Evolutionary conservation across 2,113 vertebrate species (phyloP).

Genomic region (Lampris incognitus): DNA sequence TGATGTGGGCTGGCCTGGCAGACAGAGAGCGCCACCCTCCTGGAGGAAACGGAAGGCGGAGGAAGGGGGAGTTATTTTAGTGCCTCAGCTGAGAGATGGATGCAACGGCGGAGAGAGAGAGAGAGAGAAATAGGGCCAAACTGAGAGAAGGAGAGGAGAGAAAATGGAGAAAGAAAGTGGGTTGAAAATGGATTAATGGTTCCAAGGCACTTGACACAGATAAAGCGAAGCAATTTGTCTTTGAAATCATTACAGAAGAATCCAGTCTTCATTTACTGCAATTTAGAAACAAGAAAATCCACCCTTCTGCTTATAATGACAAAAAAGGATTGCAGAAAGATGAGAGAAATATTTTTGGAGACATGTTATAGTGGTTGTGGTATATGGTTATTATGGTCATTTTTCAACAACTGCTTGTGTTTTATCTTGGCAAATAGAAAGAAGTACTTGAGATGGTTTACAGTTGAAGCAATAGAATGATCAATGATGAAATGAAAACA

Average conservation of each 20-base stretch:
- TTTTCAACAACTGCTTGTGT: constrained; percentile 60
- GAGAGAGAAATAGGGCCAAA: not conserved
- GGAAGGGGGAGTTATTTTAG: too few species aligned
- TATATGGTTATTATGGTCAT: constrained; percentile 25
- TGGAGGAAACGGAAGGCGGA: too few species aligned
- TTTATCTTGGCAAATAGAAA: constrained; percentile 51
- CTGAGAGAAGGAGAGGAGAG: not conserved
- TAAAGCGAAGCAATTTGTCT: constrained; percentile 33
- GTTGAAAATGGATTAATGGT: constrained; percentile 8
- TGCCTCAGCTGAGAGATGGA: too few species aligned
- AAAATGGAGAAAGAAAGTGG: not conserved
- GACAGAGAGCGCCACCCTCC: too few species aligned
- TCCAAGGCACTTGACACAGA: constrained; percentile 31
- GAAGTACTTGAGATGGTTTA: too few species aligned
- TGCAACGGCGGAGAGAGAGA: not conserved
- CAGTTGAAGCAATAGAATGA: too few species aligned
- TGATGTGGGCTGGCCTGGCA: too few species aligned
- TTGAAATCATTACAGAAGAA: constrained; percentile 56
- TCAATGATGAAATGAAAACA: too few species aligned
- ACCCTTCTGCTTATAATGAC: constrained; percentile 38
- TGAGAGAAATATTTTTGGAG: constrained; percentile 13
- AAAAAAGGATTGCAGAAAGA: constrained; percentile 22
- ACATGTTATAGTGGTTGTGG: not conserved
- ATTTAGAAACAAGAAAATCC: constrained; percentile 34
- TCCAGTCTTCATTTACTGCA: constrained; percentile 43